A percentile compares a stretch with the other conserved stretches of the same genome.
These are phyloP conservation scores for Fregetta grallaria DNA, from an alignment of 2,113 vertebrate genomes.

Conservation along the genomic window DNA sequence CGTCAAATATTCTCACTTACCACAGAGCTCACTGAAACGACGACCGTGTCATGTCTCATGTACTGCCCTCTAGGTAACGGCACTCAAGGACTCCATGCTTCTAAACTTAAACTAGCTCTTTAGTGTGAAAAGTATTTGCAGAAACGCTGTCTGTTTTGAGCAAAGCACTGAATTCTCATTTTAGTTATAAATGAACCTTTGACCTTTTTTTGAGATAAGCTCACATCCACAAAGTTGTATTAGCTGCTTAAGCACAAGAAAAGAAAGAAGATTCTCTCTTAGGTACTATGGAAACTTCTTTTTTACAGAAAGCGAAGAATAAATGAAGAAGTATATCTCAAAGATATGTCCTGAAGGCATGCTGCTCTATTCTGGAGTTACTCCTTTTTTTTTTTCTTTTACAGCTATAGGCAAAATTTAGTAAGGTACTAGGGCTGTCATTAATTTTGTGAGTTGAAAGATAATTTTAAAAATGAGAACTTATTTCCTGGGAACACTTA, in stretches of 20 bases:
- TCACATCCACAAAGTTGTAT: neutral
- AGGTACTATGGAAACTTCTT: neutral
- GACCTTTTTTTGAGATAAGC: neutral
- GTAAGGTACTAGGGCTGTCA: neutral
- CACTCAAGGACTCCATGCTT: neutral
- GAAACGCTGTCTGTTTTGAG: neutral
- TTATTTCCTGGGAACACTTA: neutral
- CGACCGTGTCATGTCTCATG: neutral
- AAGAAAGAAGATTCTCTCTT: neutral
- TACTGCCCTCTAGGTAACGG: neutral
- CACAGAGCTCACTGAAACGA: neutral
- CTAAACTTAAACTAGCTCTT: neutral
- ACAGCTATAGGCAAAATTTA: neutral
- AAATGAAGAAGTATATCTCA: neutral
- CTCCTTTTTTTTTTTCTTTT: neutral
- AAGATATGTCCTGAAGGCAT: neutral
- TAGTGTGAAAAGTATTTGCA: neutral
- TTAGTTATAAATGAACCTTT: neutral
- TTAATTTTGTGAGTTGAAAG: neutral
- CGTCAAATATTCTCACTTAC: neutral
- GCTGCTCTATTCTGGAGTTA: neutral
- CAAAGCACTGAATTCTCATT: neutral
- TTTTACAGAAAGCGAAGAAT: neutral
- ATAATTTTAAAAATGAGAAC: neutral
- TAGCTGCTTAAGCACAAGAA: neutral